Evolutionary conservation across 1,140 invertebrate genomes (phyloP), one percentile per base, ranked within the genome.

Genomic region (Polypedilum vanderplanki): DNA sequence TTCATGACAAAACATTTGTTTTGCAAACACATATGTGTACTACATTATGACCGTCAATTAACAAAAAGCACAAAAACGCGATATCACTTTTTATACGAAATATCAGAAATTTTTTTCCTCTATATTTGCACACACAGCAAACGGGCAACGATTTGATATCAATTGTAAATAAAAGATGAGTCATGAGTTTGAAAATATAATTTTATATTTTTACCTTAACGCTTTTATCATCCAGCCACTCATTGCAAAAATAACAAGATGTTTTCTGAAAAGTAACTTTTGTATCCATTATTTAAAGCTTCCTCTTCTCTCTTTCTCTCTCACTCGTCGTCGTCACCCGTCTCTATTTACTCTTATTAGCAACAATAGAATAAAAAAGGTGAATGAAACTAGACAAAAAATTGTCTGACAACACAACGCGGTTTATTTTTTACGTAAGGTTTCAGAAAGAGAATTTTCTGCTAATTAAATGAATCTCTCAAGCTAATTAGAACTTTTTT

Each of bases 231-330:
- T 88, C 86, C 73, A 89, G 84, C 77, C 84, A 80, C 33, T 88
- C 87, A 75, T 86, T 87, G 79, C 88, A 89, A 76, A 89, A 89
- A 75, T 89, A 87, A 76, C 88, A 89, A 7, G 85, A 79, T 15
- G 84, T 85, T 75, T 83, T 83, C 75, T 82, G 79, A 75, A 82
- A 83, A n/a, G 74, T 74, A 46, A 74, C 40, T 64, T 74, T 70
- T 70, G 65, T 70, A 18, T 70, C 65, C 65, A 70, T 70, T 70
- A n/a, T 20, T 7, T 57, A 1, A 3, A 1, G 46, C 46, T 57
- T 17, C n/a, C 46, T 57, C 46, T 33, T 57, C 46, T 57, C 46
- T 9, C 46, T 57, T 7, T 1, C 46, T 57, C n/a, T 17, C 2
- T n/a, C n/a, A n/a, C n/a, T n/a, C n/a, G n/a, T n/a, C n/a, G n/a